Evolutionary conservation across 2,113 vertebrate genomes (phyloP).

Genomic region (Propithecus coquereli): DNA sequence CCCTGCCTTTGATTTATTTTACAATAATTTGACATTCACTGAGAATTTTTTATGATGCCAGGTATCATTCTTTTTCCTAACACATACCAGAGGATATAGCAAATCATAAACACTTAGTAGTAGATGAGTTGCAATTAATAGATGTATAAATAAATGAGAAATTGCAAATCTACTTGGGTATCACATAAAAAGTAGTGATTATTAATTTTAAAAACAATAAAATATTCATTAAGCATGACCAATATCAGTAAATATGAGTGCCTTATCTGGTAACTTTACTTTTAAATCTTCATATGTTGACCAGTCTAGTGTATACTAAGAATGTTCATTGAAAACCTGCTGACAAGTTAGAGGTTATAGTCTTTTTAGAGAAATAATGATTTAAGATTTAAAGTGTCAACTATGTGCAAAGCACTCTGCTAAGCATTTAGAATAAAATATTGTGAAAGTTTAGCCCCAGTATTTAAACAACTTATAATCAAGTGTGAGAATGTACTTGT

Average conservation of each 20-base stretch:
- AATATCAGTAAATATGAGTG: no score
- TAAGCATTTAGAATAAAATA: neutral
- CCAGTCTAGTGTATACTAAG: neutral
- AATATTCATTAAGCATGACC: neutral
- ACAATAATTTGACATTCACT: neutral
- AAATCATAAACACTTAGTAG: neutral
- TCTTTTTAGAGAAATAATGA: neutral
- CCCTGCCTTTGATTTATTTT: neutral
- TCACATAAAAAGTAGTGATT: no score
- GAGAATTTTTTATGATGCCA: neutral
- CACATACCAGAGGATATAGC: neutral
- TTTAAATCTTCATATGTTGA: neutral
- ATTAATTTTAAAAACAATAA: no score
- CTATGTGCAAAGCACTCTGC: neutral
- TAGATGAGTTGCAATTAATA: neutral
- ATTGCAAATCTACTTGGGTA: no score
- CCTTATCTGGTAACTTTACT: neutral
- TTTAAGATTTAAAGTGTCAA: neutral
- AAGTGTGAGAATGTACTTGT: neutral
- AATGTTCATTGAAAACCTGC: neutral
- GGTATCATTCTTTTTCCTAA: neutral
- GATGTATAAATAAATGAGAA: neutral
- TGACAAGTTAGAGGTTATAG: neutral
- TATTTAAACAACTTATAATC: neutral
- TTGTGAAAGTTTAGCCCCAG: neutral